phyloP scores from a whole-genome alignment of 2,113 vertebrate species.

The Sturnus vulgaris region DNA sequence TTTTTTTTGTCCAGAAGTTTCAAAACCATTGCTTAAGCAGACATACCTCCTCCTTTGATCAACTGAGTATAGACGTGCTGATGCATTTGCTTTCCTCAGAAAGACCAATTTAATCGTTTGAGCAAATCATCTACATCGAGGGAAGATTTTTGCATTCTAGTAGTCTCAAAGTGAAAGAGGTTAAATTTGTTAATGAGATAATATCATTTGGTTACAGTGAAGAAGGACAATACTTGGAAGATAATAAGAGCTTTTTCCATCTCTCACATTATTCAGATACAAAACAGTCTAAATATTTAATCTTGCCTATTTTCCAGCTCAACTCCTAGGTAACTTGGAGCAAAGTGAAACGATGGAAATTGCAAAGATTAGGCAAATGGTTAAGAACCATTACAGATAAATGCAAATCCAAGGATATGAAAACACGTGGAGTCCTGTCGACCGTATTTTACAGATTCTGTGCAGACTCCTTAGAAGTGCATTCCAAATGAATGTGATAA shows the following conservation, averaged over 20 bases:
- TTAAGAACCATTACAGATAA: not conserved
- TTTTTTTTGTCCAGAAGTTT: not conserved
- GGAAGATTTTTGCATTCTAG: not conserved
- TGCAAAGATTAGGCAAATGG: not conserved
- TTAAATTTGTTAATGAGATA: not conserved
- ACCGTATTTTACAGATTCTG: not conserved
- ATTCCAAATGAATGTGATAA: not conserved
- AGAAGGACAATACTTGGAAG: not conserved
- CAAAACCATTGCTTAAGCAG: not conserved
- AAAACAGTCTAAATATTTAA: not conserved
- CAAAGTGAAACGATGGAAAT: not conserved
- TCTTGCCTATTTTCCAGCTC: not conserved
- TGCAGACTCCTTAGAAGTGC: not conserved
- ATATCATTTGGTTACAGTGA: not conserved
- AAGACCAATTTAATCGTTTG: not conserved
- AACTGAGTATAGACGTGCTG: not conserved
- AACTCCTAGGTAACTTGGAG: not conserved
- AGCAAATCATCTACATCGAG: not conserved
- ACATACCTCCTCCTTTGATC: not conserved
- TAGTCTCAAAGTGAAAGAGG: not conserved
- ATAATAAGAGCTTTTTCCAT: not conserved
- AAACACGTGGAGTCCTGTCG: not conserved
- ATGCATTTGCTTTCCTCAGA: not conserved
- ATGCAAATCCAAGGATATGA: not conserved
- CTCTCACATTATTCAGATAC: not conserved